Evolutionary conservation across 2,888 invertebrate genomes (phyloP).

Genomic region (Aethes cnicana): DNA sequence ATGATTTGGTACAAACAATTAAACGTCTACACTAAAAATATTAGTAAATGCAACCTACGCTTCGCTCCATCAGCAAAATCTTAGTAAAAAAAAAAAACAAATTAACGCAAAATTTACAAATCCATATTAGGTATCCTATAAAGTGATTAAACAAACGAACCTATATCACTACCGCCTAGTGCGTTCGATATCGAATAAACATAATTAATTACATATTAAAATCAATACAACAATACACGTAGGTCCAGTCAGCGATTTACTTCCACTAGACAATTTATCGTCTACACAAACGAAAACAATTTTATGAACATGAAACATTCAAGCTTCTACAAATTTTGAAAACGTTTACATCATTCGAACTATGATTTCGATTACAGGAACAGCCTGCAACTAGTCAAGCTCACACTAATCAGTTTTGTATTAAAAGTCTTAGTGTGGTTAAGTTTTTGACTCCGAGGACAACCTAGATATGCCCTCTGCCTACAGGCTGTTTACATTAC

Average conservation of each 20-base stretch:
- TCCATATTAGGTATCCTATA: slow-evolving; percentile 67
- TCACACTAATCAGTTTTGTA: slow-evolving; percentile 74
- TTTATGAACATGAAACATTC: slow-evolving; percentile 34
- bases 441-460: background rate
- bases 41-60: slow-evolving; percentile 81
- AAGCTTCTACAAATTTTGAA: slow-evolving; percentile 38
- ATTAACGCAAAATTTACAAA: slow-evolving; percentile 71
- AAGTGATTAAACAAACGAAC: slow-evolving; percentile 39
- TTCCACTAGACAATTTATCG: slow-evolving; percentile 15
- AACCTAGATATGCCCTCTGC: too few species aligned
- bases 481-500: too few species aligned
- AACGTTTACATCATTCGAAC: too few species aligned
- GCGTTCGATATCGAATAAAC: slow-evolving; percentile 27
- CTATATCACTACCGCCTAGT: slow-evolving; percentile 33
- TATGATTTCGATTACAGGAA: background rate
- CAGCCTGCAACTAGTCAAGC: slow-evolving; percentile 6
- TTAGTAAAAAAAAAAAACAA: slow-evolving; percentile 44
- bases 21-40: slow-evolving; percentile 71
- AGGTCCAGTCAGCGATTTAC: slow-evolving; percentile 13
- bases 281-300: slow-evolving; percentile 21
- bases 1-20: slow-evolving; percentile 77
- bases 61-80: slow-evolving; percentile 53
- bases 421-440: slow-evolving; percentile 69
- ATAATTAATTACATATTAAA: slow-evolving; percentile 26
- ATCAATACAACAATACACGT: slow-evolving; percentile 27